Base-by-base conservation (phyloP, 2,888 invertebrate genomes). In the Notodonta dromedarius region DNA sequence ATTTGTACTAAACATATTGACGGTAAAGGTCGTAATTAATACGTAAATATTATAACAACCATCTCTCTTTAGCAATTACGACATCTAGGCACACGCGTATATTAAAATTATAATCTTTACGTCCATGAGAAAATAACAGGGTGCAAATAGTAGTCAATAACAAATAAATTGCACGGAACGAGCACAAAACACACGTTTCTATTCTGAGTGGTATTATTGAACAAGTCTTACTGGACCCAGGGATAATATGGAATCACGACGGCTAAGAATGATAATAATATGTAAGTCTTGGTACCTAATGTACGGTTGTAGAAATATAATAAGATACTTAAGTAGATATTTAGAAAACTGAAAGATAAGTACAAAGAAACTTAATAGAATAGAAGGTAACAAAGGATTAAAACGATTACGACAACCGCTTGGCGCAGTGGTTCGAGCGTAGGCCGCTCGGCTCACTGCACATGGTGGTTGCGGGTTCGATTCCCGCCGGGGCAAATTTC, bases 131-230 rank as follows among this genome's bases (percentile, higher is more conserved):
- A 58, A 57, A 63, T 71, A 78, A 75, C 71, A 69, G 77, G 16
- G 61, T 62, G 52, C 4, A 79, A 82, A 78, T 71, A 79, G 13
- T 13, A 79, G 81, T 80, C 63, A 70, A 62, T 72, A 75, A 77
- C 67, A 71, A 78, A 80, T 67, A 69, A 67, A 76, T 74, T 67
- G 61, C 63, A 59, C 58, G 62, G 71, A 75, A 75, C 64, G 66
- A 74, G 68, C 66, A 57, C 65, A 65, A 66, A 76, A 69, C 69
- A 70, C 69, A 70, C 60, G 70, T 71, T 66, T 71, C 62, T 57
- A 56, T 59, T 65, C 39, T 55, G 56, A 67, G 69, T 61, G 62
- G 63, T 65, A 65, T 70, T 69, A 74, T 67, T 59, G 63, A 67
- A 60, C 63, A 12, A 52, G 60, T 42, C 54, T 57, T 56, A 59